Evolutionary conservation across 2,888 invertebrate species (phyloP).

Genomic region (Drosophila niveifrons): DNA sequence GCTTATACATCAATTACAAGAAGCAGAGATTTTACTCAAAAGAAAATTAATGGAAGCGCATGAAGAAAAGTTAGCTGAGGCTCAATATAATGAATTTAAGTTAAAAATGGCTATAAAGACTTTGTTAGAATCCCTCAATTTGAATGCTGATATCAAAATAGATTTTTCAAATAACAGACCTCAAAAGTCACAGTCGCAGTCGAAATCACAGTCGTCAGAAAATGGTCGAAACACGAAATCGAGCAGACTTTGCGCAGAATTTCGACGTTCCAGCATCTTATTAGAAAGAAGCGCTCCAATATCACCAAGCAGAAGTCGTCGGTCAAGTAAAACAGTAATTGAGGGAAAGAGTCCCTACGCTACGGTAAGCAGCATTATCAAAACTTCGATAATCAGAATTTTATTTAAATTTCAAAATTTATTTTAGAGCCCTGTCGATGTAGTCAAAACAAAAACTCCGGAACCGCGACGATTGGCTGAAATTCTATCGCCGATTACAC

Average conservation of each 20-base stretch:
- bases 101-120: conserved; percentile 40
- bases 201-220: conserved; percentile 2
- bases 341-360: not conserved
- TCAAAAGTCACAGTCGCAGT: not conserved
- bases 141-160: conserved; percentile 10
- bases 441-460: conserved; percentile 24
- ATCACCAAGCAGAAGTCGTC: conserved; percentile 25
- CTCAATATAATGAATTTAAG: conserved; percentile 35
- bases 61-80: conserved; percentile 26
- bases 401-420: not conserved
- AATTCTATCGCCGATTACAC: conserved; percentile 9
- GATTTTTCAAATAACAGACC: not conserved
- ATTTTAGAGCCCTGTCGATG: conserved; percentile 2
- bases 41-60: conserved; percentile 41
- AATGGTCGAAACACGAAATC: not conserved
- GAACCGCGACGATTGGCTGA: conserved; percentile 41
- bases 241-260: conserved; percentile 20
- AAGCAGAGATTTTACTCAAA: conserved; percentile 24
- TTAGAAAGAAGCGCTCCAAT: conserved; percentile 4
- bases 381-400: not conserved
- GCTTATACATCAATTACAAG: conserved; percentile 20
- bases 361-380: conserved; percentile 21
- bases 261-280: conserved; percentile 33
- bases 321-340: not conserved
- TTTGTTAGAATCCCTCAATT: conserved; percentile 13